A percentile compares a stretch with the other conserved stretches of the same genome.
phyloP scores from a whole-genome alignment of 2,888 invertebrate species.

The Andrena camellia region DNA sequence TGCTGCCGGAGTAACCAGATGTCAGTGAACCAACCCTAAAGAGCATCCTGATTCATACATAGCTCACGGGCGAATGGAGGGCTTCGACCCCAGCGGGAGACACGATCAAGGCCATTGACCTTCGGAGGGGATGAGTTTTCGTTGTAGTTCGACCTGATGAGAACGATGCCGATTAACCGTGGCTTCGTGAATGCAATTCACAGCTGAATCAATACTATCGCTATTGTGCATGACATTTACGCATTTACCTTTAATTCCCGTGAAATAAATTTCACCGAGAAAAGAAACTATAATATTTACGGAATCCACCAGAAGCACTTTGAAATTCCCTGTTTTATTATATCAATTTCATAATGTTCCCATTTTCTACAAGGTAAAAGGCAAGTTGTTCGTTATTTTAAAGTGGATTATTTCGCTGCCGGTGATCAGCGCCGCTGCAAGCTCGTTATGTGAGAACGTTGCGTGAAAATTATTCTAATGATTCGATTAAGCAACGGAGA shows the following conservation, averaged over 20 bases:
- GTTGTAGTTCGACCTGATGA: constrained; percentile 16
- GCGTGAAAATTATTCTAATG: constrained; percentile 27
- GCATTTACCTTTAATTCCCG: background rate
- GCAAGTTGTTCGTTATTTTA: background rate
- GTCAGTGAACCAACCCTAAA: constrained; percentile 60
- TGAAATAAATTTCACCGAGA: background rate
- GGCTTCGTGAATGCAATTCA: constrained; percentile 1
- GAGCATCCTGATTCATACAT: constrained; percentile 69
- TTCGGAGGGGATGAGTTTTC: constrained; percentile 60
- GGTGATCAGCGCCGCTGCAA: background rate
- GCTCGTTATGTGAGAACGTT: background rate
- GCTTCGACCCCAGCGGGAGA: constrained; percentile 54
- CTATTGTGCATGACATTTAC: background rate
- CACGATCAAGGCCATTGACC: constrained; percentile 72
- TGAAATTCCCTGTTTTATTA: no score
- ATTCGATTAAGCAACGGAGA: constrained; percentile 52
- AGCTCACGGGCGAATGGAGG: constrained; percentile 58
- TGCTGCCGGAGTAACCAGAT: constrained; percentile 57
- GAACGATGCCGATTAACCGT: constrained; percentile 15
- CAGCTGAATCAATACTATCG: constrained; percentile 2
- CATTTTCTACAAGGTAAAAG: background rate
- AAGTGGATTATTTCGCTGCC: background rate
- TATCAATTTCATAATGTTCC: no score
- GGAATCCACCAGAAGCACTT: no score
- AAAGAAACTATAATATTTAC: background rate